A percentile compares a stretch with the other conserved stretches of the same genome.
Conservation (phyloP, 2,888 invertebrate genomes). For the Nysson spinosus region DNA sequence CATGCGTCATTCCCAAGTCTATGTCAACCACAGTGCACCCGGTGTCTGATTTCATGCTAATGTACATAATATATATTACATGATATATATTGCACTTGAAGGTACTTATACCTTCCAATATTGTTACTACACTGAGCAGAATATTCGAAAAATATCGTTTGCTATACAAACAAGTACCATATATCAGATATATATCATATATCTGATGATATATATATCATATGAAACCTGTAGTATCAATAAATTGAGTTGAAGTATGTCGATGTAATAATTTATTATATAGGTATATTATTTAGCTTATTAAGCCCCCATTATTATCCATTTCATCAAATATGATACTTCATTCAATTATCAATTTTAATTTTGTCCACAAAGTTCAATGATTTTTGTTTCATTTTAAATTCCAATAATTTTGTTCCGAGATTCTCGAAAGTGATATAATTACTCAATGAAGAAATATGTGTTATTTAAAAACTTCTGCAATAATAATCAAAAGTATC, state of each 20-base stretch:
- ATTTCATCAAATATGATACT: background rate
- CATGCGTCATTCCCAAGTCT: conserved; percentile 48
- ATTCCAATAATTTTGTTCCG: background rate
- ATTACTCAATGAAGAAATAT: too few relatives aligned
- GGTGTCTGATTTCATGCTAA: conserved; percentile 47
- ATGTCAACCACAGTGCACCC: conserved; percentile 48
- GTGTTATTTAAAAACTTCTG: too few relatives aligned
- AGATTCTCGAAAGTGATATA: background rate
- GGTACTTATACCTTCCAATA: background rate
- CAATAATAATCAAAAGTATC: too few relatives aligned
- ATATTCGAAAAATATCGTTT: conserved; percentile 9
- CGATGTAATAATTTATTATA: too few relatives aligned
- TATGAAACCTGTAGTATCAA: too few relatives aligned
- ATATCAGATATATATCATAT: too few relatives aligned
- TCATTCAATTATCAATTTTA: background rate
- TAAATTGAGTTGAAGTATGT: too few relatives aligned
- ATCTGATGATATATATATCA: too few relatives aligned
- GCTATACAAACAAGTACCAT: too few relatives aligned
- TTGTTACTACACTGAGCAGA: background rate
- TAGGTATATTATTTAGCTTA: too few relatives aligned
- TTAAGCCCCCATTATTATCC: background rate
- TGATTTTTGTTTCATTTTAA: background rate
- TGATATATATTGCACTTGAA: background rate
- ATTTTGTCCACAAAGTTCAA: background rate
- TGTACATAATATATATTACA: conserved; percentile 27